These are phyloP conservation scores for Dryobotodes eremita DNA, from an alignment of 2,888 invertebrate species.

Conservation along the genomic window DNA sequence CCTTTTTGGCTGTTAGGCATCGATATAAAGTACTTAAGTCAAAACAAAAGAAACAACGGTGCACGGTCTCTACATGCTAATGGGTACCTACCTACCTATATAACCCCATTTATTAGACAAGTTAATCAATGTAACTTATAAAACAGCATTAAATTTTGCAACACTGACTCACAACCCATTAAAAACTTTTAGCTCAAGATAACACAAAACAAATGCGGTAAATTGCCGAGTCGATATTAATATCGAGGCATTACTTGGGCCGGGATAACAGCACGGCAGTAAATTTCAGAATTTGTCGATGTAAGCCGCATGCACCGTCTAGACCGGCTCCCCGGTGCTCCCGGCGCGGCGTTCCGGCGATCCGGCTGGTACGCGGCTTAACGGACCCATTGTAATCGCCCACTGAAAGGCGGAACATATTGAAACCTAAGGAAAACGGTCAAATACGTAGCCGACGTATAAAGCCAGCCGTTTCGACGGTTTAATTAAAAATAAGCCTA, in stretches of 20 bases:
- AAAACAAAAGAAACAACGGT: background rate
- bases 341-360: constrained; percentile 21
- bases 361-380: constrained; percentile 52
- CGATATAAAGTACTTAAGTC: too few species aligned
- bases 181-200: constrained; percentile 22
- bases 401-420: constrained; percentile 62
- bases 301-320: constrained; percentile 60
- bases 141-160: background rate
- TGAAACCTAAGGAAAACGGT: constrained; percentile 61
- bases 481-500: constrained; percentile 65
- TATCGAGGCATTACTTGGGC: constrained; percentile 43
- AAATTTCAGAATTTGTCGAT: constrained; percentile 70
- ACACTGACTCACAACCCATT: constrained; percentile 9
- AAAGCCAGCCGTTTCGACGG: constrained; percentile 52
- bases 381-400: constrained; percentile 62
- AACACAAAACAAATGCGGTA: constrained; percentile 51
- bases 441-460: constrained; percentile 49
- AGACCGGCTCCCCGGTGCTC: constrained; percentile 27
- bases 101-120: background rate
- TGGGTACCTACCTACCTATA: background rate
- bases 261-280: constrained; percentile 54
- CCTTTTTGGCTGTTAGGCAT: too few species aligned
- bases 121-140: background rate
- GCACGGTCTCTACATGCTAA: background rate
- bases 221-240: constrained; percentile 45